Base-by-base conservation (phyloP, 1,140 invertebrate species). In the Aphaenogaster ashmeadi region DNA sequence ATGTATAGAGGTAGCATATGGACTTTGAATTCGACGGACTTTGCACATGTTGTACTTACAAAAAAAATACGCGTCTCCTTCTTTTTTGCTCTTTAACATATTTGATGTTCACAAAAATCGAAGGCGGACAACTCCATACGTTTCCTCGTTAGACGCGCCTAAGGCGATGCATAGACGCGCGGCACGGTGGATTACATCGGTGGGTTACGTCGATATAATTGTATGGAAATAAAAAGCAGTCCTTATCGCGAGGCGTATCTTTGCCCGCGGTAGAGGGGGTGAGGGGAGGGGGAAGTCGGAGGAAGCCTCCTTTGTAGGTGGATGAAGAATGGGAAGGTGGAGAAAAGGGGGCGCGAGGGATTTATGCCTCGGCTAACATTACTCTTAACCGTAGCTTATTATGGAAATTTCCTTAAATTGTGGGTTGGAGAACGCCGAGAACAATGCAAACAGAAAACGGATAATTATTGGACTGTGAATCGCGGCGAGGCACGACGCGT, bases 361-460 rank as follows among this genome's bases (percentile, higher is more conserved):
- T 90, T 90, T 90, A 89, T 89, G 89, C 72, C 85, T 89, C 88
- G 85, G 88, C 88, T 79, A 90, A 90, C 88, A 87, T 87, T 84
- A 87, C 89, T 90, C 89, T 90, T 90, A 90, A 90, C 89, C 88
- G 85, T 90, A 90, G 88, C 89, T 91, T 90, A 93, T 93, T 94
- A 93, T 92, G 92, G 87, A 93, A 93, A 94, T 93, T 88, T 88
- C 88, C 79, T 89, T 87, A 90, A 93, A 93, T 90, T 90, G 89
- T 72, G 88, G 89, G 83, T 92, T 92, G 89, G 86, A 83, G 86
- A 80, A 64, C 56, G 72, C 84, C 56, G 77, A 87, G 87, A 92
- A 92, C 92, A 93, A 92, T 93, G 89, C 92, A 92, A 93, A 93
- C 92, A 91, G 90, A 91, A 92, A 93, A 92, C 89, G 92, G 90